Evolutionary conservation across 2,113 vertebrate species (phyloP).

Genomic region (Sigmodon hispidus): DNA sequence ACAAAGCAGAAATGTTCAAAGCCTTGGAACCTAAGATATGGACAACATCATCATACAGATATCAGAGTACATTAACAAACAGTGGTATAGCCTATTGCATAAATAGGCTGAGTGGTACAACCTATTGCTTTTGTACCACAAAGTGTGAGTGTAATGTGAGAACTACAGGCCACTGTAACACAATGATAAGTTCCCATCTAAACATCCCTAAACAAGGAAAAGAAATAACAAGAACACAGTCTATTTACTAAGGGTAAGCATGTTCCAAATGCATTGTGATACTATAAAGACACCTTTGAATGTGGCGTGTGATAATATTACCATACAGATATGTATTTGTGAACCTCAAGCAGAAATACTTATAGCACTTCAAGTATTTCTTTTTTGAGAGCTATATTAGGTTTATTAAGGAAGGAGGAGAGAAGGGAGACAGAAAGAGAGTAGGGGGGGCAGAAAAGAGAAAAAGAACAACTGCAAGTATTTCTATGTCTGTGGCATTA

Average conservation of each 20-base stretch:
- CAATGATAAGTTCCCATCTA: neutral
- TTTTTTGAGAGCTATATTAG: too few species aligned
- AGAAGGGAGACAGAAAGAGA: too few species aligned
- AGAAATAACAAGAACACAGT: neutral
- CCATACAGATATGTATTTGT: neutral
- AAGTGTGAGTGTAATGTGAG: neutral
- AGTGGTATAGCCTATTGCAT: neutral
- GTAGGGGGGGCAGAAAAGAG: too few species aligned
- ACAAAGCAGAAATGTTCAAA: neutral
- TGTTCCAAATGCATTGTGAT: too few species aligned
- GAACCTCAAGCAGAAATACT: slow-evolving; percentile 23
- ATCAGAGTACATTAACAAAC: neutral
- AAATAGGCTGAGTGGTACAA: neutral
- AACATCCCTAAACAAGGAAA: neutral
- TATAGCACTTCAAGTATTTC: slow-evolving; percentile 20
- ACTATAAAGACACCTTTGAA: too few species aligned
- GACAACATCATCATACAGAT: neutral
- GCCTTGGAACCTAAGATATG: neutral
- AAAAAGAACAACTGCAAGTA: too few species aligned
- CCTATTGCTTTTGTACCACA: neutral
- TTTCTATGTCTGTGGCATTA: neutral
- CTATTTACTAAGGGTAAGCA: neutral
- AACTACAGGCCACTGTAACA: neutral
- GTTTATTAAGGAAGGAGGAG: too few species aligned
- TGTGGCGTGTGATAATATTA: neutral